Evolutionary conservation across 64 coral and sea anemone species (phyloP), one percentile per base, ranked within the genome.

Genomic region (Exaiptasia diaphana): DNA sequence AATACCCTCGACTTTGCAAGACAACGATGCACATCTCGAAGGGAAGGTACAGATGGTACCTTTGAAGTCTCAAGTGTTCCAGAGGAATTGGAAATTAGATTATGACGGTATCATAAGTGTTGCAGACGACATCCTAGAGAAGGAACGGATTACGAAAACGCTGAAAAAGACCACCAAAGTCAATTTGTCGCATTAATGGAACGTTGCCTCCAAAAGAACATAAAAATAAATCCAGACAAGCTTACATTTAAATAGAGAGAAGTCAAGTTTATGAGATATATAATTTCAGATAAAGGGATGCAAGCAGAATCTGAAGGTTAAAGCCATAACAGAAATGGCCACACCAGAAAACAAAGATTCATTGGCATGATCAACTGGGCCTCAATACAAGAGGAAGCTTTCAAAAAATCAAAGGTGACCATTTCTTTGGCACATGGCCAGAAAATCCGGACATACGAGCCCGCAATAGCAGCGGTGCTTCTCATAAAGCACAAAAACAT

Each of bases 11-110:
- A 67, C 82, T 77, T 37, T 50, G 38, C 23, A 69, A 77, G 61
- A 90, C 88, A 11, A 90, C 80, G 24, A 90, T 77, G 59, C 79
- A 90, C 48, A 90, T 71, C 2, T 83, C 88, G 0, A 83, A 78
- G 13, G 88, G 73, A 23, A 83, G 62, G 21, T 78, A 84, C 18
- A 17, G 80, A 34, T 91, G 88, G 80, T 73, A 54, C 73, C 0
- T 91, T 82, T 77, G 80, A 72, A 0, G 78, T 84, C 12, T 78
- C 44, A 2, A 70, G 86, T 26, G 86, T 67, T 7, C 86, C 64
- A n/a, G 64, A 71, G 31, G 62, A 84, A 25, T 79, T 91, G 24
- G 77, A 91, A 18, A 84, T 83, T 48, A 20, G 80, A 38, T 73
- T 91, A 12, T 0, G 70, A 90, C 17, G 79, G 79, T 40, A 82